Evolutionary conservation across 2,113 vertebrate species (phyloP), one percentile per base, ranked within the genome.

Genomic region (Amphilophus citrinellus): DNA sequence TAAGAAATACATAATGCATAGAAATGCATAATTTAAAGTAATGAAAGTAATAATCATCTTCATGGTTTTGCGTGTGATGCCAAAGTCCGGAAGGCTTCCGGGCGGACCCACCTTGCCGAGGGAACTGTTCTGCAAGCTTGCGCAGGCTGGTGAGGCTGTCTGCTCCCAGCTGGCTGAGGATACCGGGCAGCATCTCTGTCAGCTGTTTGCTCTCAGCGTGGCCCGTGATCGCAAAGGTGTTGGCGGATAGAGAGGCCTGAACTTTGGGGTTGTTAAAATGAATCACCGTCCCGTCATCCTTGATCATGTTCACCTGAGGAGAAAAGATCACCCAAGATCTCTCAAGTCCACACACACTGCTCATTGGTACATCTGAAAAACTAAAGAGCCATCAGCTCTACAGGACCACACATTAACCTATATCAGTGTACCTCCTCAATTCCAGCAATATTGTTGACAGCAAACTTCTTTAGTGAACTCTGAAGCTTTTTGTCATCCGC

Each of bases 261-360:
- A 99, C 98, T 96, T 99, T 99, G 92, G 98, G 98, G 90, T 99
- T 99, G 94, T 99, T 99, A 96, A 98, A 99, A 94, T 99, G 98
- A 96, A 99, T 98, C 93, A 99, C 98, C 56, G 97, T 98, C 60
- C 98, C 98, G 83, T 99, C 98, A 57, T 99, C 98, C 95, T 99
- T 99, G 92, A 99, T 99, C 98, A 99, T 99, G 94, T 99, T 99
- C 91, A 99, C 98, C 98, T 99, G 90, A 85, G 87, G 35, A 32
- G 11, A 80, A 24, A 83, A 10, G 17, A 63, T 2, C 47, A 17
- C 20, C 39, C 37, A 42, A 27, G 65, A 10, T 47, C 39, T 42
- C 3, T 27, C n/a, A 27, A 59, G 53, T 1, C 53, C 44, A 20
- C 10, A 15, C 66, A 50, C 2, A 3, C 15, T 7, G 50, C 50